A percentile compares a stretch with the other conserved stretches of the same genome.
phyloP scores from a whole-genome alignment of 1,140 invertebrate genomes.

The Copidosoma floridanum region DNA sequence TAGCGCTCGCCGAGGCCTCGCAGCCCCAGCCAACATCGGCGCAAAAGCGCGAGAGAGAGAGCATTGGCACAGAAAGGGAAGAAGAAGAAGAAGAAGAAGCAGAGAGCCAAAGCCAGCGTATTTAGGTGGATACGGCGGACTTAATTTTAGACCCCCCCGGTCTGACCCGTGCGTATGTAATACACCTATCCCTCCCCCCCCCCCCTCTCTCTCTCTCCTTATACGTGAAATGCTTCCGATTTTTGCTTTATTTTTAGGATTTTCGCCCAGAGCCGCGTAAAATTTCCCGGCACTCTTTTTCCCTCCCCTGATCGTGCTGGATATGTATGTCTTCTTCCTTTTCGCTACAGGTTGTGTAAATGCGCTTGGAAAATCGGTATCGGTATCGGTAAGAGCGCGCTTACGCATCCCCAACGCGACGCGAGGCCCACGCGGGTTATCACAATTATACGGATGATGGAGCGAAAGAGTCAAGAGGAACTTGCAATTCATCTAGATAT shows the following conservation, averaged over 20 bases:
- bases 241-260: neutral
- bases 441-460: too few relatives aligned
- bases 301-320: too few relatives aligned
- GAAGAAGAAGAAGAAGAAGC: too few relatives aligned
- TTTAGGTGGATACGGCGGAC: conserved; percentile 51
- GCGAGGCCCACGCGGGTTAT: too few relatives aligned
- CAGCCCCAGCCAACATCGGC: conserved; percentile 47
- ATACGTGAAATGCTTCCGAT: neutral
- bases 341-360: too few relatives aligned
- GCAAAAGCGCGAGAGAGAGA: conserved; percentile 26
- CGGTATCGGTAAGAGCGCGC: too few relatives aligned
- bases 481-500: too few relatives aligned
- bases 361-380: too few relatives aligned
- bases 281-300: neutral
- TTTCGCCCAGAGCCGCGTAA: neutral
- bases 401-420: too few relatives aligned
- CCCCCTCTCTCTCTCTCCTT: conserved; percentile 2
- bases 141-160: conserved; percentile 51
- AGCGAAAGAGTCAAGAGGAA: too few relatives aligned
- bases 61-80: too few relatives aligned
- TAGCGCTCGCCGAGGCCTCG: conserved; percentile 33
- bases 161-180: conserved; percentile 48
- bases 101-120: conserved; percentile 50
- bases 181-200: conserved; percentile 24
- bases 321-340: too few relatives aligned